phyloP scores from a whole-genome alignment of 2,113 vertebrate species.

The Mesoclemmys tuberculata region DNA sequence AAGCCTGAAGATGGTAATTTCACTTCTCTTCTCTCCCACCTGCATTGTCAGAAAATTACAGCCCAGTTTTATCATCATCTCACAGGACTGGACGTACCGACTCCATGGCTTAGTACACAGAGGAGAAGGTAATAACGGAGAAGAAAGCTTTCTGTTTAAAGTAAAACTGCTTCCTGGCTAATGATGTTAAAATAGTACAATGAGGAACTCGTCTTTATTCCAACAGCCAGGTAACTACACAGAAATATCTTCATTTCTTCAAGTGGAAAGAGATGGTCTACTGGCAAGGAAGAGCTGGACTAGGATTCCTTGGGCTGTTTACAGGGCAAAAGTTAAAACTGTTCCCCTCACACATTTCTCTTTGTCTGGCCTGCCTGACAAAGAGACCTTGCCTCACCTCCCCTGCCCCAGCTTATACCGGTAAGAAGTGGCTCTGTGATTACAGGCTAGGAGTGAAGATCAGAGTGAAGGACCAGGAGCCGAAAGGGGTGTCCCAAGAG shows the following conservation, averaged over 20 bases:
- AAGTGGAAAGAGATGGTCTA: not conserved
- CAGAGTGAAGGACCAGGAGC: not conserved
- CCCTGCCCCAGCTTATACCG: not conserved
- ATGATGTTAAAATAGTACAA: slow-evolving; percentile 1
- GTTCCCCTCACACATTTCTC: not conserved
- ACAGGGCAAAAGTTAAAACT: not conserved
- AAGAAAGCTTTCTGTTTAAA: slow-evolving; percentile 22
- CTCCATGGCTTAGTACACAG: not conserved
- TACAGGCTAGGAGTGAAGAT: not conserved
- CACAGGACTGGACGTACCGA: not conserved
- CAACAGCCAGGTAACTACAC: not conserved
- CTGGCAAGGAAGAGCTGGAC: not conserved
- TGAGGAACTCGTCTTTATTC: not conserved
- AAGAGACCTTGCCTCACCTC: not conserved
- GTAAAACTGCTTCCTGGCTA: slow-evolving; percentile 2
- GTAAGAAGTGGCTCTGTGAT: not conserved
- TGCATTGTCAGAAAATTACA: slow-evolving; percentile 5
- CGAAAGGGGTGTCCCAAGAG: not conserved
- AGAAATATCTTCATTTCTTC: slow-evolving; percentile 6
- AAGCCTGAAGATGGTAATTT: slow-evolving; percentile 10
- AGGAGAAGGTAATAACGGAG: not conserved
- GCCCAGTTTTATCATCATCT: not conserved
- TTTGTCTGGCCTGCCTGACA: not conserved
- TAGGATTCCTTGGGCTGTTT: not conserved
- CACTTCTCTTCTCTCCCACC: not conserved